Conservation (phyloP, 2,797 vertebrate species). For the Coregonus ussuriensis region DNA sequence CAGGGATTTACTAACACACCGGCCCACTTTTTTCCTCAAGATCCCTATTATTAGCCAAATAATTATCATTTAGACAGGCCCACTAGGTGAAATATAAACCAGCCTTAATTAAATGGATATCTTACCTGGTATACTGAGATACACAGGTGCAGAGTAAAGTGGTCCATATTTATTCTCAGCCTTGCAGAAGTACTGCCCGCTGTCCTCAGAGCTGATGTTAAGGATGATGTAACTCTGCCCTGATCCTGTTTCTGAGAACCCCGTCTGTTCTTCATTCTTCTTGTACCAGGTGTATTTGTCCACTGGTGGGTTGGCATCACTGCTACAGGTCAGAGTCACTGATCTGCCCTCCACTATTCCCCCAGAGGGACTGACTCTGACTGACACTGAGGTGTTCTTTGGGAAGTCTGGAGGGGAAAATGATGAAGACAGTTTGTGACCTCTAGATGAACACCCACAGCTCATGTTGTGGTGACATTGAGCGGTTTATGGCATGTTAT, state of each 20-base stretch:
- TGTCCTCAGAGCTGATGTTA: constrained; percentile 13
- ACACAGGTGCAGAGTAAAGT: not conserved
- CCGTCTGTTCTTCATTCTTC: not conserved
- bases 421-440: not conserved
- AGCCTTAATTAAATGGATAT: no score
- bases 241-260: not conserved
- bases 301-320: constrained; percentile 33
- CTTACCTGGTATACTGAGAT: not conserved
- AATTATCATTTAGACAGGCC: no score
- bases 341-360: constrained; percentile 20
- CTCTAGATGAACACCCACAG: not conserved
- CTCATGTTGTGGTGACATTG: not conserved
- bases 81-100: no score
- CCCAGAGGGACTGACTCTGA: not conserved
- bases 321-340: constrained; percentile 44
- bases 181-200: constrained; percentile 43
- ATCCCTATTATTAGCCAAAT: not conserved
- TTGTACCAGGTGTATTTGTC: constrained; percentile 39
- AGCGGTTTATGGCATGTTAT: not conserved
- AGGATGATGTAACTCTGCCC: constrained; percentile 38
- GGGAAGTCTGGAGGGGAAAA: constrained; percentile 4
- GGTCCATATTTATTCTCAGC: constrained; percentile 26
- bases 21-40: not conserved
- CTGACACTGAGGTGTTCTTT: not conserved
- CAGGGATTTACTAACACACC: not conserved